Evolutionary conservation across 1,140 invertebrate species (phyloP), one percentile per base, ranked within the genome.

Genomic region (Nylanderia fulva): DNA sequence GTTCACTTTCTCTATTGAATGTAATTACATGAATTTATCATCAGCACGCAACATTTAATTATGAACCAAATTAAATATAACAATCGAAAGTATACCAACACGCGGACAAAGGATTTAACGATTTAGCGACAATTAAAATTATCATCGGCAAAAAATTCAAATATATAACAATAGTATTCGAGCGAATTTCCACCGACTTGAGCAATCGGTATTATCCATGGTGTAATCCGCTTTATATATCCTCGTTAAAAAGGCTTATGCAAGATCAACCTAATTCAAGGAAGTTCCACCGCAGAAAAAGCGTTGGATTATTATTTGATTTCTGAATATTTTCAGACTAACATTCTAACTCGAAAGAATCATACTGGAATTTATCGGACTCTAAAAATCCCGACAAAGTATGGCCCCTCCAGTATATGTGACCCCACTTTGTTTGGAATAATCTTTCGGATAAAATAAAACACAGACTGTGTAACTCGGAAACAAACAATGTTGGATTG

Each of bases 161-260:
- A 27, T n/a, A n/a, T n/a, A n/a, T 29, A 39, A 15, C 27, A 42
- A 18, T 27, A 9, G 11, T 6, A 58, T 63, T 76, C 18, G 36
- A 63, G 36, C 18, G 45, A 72, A 21, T 58, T 72, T 36, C 52
- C 9, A 27, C 27, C 72, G 54, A 75, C 24, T 24, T 36, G 39
- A 54, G 33, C 76, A 54, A 39, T 68, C 63, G 7, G 76, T 69
- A 79, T 56, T 79, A 79, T 69, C 45, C 45, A 54, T 33, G 18
- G 21, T 69, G 45, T 79, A 79, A 79, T 79, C 76, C 76, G 76
- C 45, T 79, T 79, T 79, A 64, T 56, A 52, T 42, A 79, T 79
- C 63, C 63, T 79, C 63, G 69, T 79, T 79, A 68, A 79, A 60
- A 68, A 79, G 45, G 18, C 52, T 80, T 71, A 58, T 52, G 15